A percentile compares a stretch with the other conserved stretches of the same genome.
phyloP scores from a whole-genome alignment of 1,140 invertebrate genomes.

The Drosophila quadrilineata region DNA sequence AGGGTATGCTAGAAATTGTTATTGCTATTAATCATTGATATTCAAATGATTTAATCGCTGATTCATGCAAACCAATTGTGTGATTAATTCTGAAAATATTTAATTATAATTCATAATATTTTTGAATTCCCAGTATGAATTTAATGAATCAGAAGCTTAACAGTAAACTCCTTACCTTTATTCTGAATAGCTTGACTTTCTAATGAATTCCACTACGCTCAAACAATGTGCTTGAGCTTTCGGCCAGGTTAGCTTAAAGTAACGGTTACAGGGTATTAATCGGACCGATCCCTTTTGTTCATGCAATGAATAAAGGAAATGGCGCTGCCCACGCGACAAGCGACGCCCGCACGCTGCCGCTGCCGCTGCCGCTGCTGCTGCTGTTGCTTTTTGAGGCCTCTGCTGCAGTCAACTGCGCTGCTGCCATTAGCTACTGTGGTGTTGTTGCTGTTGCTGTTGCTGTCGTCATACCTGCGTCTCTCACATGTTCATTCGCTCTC shows the following conservation, averaged over 20 bases:
- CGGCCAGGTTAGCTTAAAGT: background rate
- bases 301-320: conserved; percentile 37
- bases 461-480: conserved; percentile 34
- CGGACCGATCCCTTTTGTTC: conserved; percentile 14
- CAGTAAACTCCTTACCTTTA: too few relatives aligned
- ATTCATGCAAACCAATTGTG: too few relatives aligned
- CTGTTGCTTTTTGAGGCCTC: conserved; percentile 23
- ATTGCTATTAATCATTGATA: too few relatives aligned
- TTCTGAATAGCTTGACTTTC: too few relatives aligned
- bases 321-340: conserved; percentile 38
- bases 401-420: background rate
- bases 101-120: too few relatives aligned
- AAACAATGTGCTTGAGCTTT: background rate
- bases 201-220: background rate
- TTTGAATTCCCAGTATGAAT: too few relatives aligned
- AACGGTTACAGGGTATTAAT: conserved; percentile 27
- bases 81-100: too few relatives aligned
- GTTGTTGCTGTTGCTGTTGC: background rate
- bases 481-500: too few relatives aligned
- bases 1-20: too few relatives aligned
- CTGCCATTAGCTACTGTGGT: background rate
- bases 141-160: too few relatives aligned
- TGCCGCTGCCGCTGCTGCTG: too few relatives aligned
- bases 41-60: too few relatives aligned
- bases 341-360: conserved; percentile 35